Evolutionary conservation across 37 sponge, comb jelly and placozoan species (phyloP), one percentile per base, ranked within the genome.

Genomic region (Cladorhizidae sp.): DNA sequence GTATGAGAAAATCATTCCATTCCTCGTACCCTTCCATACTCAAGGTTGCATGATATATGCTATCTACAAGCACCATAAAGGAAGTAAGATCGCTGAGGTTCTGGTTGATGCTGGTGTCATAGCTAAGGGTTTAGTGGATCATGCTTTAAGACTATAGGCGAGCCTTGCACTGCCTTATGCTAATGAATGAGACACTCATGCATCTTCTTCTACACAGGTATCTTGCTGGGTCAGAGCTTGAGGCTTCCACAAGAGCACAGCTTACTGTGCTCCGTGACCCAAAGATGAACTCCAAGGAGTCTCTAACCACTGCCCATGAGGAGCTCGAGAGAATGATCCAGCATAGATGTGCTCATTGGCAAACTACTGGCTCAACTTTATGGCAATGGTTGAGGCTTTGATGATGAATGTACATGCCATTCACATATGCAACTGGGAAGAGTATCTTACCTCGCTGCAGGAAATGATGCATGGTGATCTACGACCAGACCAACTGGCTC

Each of bases 271-370:
- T 52, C 54, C 54, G 54, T 52, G 54, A 52, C 15, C 54, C 54
- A 61, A 61, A 21, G 25, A 21, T 17, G 25, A 61, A 61, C 62
- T 61, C 62, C 62, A n/a, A n/a, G n/a, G n/a, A n/a, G n/a, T n/a
- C n/a, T n/a, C n/a, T n/a, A n/a, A n/a, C n/a, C n/a, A n/a, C 62
- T 61, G 62, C 62, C 25, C 62, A 21, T 21, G 62, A 61, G 22
- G 25, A 61, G 62, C 62, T 61, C 8, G 62, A n/a, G n/a, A 61
- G 62, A 61, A 61, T 61, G 62, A 61, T 61, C 62, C 62, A 61
- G 25, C 62, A 8, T 11, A 52, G 15, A 15, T 52, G 54, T 52
- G 15, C 11, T 11, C 11, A 18, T 18, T 52, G 54, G 54, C 54
- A 11, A 52, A 52, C 54, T 52, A 52, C 54, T 52, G 54, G 54